Evolutionary conservation across 2,888 invertebrate species (phyloP), one percentile per base, ranked within the genome.

Genomic region (Entomobrya proxima): DNA sequence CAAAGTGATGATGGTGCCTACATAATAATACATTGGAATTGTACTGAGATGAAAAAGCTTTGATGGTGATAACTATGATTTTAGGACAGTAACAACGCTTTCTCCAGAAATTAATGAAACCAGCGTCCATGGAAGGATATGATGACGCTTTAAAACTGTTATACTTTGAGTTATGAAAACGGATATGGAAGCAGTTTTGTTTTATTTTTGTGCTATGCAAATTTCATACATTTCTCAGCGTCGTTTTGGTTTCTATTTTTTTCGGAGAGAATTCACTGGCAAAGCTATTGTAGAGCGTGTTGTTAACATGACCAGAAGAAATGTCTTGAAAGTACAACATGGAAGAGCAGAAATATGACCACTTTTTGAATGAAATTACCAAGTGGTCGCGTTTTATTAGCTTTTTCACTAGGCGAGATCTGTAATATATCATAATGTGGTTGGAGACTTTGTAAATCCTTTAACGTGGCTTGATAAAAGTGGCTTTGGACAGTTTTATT

Each of bases 361-460:
- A 6, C 2, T 2, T 61, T 6, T 5, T 3, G 18, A 58, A 58
- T 7, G 24, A 58, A 58, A 27, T 13, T 13, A 24, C 11, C 24
- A 15, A 55, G 27, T 27, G 58, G 30, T 30, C 58, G 30, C 24
- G 58, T 58, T 52, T 52, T 52, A 52, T 52, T 52, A 18, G 52
- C 52, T 18, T 11, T 52, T 52, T 18, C 21, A 52, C 21, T 18
- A 21, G 18, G 18, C 18, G 30, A 30, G 32, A 13, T 13, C 30
- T 21, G 32, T 40, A 69, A 69, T 69, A 69, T 40, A 37, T 69
- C 69, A 69, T 69, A 69, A 40, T 69, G 69, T 44, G 69, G 69
- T 24, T 69, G 11, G 44, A 69, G 69, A 47, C 64, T 35, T 35
- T 64, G 64, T 18, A 64, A 61, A 64, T 64, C 64, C 64, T 64